These are phyloP conservation scores for Brachyptera putata DNA, from an alignment of 2,888 invertebrate genomes.

Conservation along the genomic window DNA sequence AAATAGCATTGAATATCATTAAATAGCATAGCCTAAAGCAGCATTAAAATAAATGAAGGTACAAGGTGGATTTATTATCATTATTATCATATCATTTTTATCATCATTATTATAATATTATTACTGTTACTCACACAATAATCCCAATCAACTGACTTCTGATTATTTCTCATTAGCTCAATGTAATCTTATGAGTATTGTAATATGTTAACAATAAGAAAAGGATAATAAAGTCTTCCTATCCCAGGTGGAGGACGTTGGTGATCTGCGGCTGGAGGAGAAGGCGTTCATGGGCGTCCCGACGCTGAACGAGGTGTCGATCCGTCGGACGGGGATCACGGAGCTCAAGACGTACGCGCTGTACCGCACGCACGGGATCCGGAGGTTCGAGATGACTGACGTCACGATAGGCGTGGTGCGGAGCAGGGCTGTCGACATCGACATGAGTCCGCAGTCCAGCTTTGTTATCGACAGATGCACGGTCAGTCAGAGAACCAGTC, in stretches of 20 bases:
- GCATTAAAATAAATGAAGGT: no score
- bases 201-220: no score
- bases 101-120: no score
- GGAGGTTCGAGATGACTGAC: not conserved
- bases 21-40: no score
- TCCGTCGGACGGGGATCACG: not conserved
- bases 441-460: not conserved
- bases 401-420: not conserved
- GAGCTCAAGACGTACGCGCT: not conserved
- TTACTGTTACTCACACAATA: no score
- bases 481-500: not conserved
- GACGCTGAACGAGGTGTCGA: not conserved
- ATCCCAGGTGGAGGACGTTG: constrained; percentile 13
- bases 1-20: no score
- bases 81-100: no score
- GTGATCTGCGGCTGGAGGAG: not conserved
- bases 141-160: no score
- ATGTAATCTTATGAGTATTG: no score
- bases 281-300: not conserved
- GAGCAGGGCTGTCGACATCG: not conserved
- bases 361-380: not conserved
- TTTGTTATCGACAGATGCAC: not conserved
- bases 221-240: no score
- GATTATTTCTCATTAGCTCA: no score
- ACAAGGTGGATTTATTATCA: no score